These are phyloP conservation scores for Hippocampus zosterae DNA, from an alignment of 2,113 vertebrate species.

Conservation along the genomic window DNA sequence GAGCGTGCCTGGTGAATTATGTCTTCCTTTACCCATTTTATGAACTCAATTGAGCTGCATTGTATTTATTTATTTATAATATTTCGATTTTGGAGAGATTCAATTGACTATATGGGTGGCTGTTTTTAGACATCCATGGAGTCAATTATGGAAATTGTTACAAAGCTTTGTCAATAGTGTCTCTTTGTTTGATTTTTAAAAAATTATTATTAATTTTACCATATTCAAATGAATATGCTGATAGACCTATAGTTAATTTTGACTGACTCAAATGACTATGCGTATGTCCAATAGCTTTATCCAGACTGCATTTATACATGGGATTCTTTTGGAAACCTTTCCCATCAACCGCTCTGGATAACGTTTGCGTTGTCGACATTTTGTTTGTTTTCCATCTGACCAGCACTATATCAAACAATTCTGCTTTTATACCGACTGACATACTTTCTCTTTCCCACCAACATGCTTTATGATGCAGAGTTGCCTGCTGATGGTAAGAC, in stretches of 20 bases:
- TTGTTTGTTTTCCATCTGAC: slow-evolving; percentile 31
- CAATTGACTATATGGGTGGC: no score
- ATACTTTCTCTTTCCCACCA: slow-evolving; percentile 18
- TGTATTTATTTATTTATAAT: not conserved
- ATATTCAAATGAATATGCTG: not conserved
- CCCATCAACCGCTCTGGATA: not conserved
- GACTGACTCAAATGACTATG: not conserved
- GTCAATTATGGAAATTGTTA: no score
- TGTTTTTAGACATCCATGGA: no score
- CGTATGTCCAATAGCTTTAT: not conserved
- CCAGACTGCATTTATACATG: not conserved
- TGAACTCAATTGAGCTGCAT: not conserved
- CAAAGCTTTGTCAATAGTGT: no score
- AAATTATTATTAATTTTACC: not conserved
- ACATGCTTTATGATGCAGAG: slow-evolving; percentile 39
- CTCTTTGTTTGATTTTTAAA: no score
- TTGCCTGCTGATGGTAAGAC: slow-evolving; percentile 70
- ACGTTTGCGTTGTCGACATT: not conserved
- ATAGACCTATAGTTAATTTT: no score
- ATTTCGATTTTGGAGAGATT: no score
- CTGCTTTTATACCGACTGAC: slow-evolving; percentile 38
- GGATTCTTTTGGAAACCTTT: not conserved
- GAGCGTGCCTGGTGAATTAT: not conserved
- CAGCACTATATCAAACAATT: not conserved
- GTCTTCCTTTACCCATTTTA: not conserved